Evolutionary conservation across 2,113 vertebrate species (phyloP), one percentile per base, ranked within the genome.

Genomic region (Ceyx cyanopectus): DNA sequence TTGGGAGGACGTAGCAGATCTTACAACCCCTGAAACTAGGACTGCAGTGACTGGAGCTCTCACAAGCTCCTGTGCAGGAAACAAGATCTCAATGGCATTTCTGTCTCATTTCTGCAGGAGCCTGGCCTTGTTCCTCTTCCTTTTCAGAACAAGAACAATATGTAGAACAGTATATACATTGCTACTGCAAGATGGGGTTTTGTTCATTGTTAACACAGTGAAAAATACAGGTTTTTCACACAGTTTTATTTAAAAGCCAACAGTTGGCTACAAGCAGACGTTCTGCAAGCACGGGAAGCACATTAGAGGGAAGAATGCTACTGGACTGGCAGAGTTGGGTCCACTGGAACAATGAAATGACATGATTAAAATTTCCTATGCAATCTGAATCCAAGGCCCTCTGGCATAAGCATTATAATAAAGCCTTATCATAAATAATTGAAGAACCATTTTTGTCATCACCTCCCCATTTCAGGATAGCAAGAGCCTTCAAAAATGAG

Each of bases 41-140:
- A 41, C 45, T 26, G 70, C 57, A 26, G 61, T 1, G 2, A 4
- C 76, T 4, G 82, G 53, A 57, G 81, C 62, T 65, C 87, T n/a
- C 5, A 0, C 63, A 32, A 62, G 75, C 41, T 63, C 67, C 76
- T 45, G 78, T 3, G 9, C 84, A 89, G 95, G 94, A 95, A 96
- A 80, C 0, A 63, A 92, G 79, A 85, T 53, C 89, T 95, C 87
- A 67, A 20, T 63, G 89, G 81, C 81, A 63, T 96, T 89, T 93
- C 93, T 92, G 83, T 68, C 94, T 90, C 94, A 60, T 89, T 96
- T 85, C 94, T 96, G 89, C 74, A 92, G 70, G 15, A 96, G 92
- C 75, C 87, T 12, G 5, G 80, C 91, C 84, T 84, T n/a, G 4
- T 85, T 87, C 84, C 92, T 94, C 91, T 96, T 95, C 92, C 94